Conservation (phyloP, 2,888 invertebrate species). For the Volucella bombylans region DNA sequence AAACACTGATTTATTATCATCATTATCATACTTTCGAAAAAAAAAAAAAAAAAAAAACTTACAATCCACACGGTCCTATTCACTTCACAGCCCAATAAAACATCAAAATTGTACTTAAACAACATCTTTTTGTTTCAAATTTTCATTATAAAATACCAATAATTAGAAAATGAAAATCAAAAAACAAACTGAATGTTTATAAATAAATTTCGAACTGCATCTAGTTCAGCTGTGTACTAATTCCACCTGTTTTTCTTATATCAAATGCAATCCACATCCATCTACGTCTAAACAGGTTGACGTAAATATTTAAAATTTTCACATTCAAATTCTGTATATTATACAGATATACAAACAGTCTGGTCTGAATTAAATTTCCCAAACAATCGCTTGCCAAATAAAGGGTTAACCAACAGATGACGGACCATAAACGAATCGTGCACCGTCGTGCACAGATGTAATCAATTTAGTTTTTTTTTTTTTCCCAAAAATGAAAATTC, state of each 20-base stretch:
- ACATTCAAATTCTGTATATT: too few relatives aligned
- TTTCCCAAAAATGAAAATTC: constrained; percentile 33
- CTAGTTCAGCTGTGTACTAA: constrained; percentile 26
- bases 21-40: not conserved
- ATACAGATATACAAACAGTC: not conserved
- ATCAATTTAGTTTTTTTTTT: constrained; percentile 12
- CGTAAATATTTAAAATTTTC: too few relatives aligned
- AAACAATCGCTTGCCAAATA: constrained; percentile 40
- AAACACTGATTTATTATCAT: not conserved
- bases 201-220: constrained; percentile 21
- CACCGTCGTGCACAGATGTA: constrained; percentile 17
- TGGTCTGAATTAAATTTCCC: constrained; percentile 29
- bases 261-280: not conserved
- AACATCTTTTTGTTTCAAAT: too few relatives aligned
- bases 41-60: not conserved
- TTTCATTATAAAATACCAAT: too few relatives aligned
- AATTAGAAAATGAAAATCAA: not conserved
- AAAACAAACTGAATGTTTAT: constrained; percentile 14
- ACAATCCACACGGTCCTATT: constrained; percentile 22
- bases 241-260: constrained; percentile 42
- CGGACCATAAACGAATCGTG: constrained; percentile 31
- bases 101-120: not conserved
- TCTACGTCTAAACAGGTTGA: constrained; percentile 13
- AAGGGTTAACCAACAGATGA: constrained; percentile 1
- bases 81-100: constrained; percentile 43